A percentile compares a stretch with the other conserved stretches of the same genome.
Conservation (phyloP, 2,888 invertebrate genomes). For the Spialia ferax region DNA sequence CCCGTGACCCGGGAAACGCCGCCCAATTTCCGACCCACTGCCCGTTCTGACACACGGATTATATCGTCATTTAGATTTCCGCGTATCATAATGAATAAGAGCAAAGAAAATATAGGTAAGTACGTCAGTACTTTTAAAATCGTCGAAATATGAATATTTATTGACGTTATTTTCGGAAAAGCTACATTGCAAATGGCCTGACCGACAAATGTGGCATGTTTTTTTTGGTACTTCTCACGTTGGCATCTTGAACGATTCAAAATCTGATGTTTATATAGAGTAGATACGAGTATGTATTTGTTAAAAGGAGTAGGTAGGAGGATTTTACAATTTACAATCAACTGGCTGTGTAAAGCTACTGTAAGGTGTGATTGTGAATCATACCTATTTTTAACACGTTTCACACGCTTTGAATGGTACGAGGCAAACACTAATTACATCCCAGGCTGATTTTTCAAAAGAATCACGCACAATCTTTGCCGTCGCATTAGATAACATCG, state of each 20-base stretch:
- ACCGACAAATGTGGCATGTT: no score
- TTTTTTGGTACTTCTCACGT: no score
- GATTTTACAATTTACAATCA: background rate
- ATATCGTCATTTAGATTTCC: background rate
- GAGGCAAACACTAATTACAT: slow-evolving; percentile 18
- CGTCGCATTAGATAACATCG: slow-evolving; percentile 52
- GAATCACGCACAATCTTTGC: slow-evolving; percentile 48
- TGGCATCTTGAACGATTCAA: no score
- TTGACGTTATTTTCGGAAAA: no score
- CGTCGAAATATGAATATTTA: no score
- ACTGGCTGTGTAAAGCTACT: background rate
- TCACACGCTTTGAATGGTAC: background rate
- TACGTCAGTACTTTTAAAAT: no score
- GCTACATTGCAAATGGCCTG: no score
- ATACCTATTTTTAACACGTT: background rate
- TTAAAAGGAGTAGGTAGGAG: no score
- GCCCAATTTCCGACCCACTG: slow-evolving; percentile 50
- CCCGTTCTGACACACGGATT: slow-evolving; percentile 41
- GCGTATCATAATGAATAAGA: background rate
- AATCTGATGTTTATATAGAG: no score
- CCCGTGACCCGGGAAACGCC: slow-evolving; percentile 71
- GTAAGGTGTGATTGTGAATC: background rate
- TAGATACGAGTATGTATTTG: no score
- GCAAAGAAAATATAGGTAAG: no score
- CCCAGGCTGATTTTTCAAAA: slow-evolving; percentile 20